Conservation (phyloP, 2,888 invertebrate genomes). For the Emmelina monodactyla region DNA sequence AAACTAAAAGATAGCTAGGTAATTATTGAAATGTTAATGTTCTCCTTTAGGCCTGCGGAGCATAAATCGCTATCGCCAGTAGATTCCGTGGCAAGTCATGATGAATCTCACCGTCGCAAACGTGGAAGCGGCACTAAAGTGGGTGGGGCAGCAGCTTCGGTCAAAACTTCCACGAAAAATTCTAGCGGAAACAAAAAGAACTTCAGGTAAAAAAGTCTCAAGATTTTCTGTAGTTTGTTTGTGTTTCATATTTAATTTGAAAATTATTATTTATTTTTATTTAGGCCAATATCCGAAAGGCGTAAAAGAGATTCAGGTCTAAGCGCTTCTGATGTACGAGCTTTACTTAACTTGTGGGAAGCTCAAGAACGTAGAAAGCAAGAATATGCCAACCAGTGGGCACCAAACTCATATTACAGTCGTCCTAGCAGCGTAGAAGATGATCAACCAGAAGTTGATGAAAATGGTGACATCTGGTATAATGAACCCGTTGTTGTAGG, state of each 20-base stretch:
- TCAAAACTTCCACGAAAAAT: conserved; percentile 54
- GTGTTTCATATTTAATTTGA: conserved; percentile 3
- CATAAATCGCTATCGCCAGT: conserved; percentile 37
- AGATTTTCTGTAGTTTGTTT: too few species aligned
- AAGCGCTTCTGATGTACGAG: conserved; percentile 68
- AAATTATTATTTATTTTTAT: conserved; percentile 13
- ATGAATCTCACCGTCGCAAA: conserved; percentile 42
- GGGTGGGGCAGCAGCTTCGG: conserved; percentile 52
- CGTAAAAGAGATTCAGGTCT: conserved; percentile 69
- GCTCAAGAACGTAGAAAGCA: conserved; percentile 64
- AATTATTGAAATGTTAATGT: conserved; percentile 2
- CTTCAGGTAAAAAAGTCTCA: too few species aligned
- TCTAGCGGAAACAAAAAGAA: conserved; percentile 56
- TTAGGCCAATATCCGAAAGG: conserved; percentile 53
- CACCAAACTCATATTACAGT: conserved; percentile 45
- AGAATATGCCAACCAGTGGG: conserved; percentile 50
- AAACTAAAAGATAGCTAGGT: too few species aligned
- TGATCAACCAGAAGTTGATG: conserved; percentile 57
- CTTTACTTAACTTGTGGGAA: conserved; percentile 68
- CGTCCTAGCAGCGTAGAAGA: conserved; percentile 44
- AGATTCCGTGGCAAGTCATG: conserved; percentile 36
- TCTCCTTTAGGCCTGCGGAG: conserved; percentile 35
- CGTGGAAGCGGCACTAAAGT: conserved; percentile 54
- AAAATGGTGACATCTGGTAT: conserved; percentile 66
- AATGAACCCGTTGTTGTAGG: conserved; percentile 65